These are phyloP conservation scores for Odiellus spinosus DNA, from an alignment of 2,888 invertebrate species.

Conservation along the genomic window DNA sequence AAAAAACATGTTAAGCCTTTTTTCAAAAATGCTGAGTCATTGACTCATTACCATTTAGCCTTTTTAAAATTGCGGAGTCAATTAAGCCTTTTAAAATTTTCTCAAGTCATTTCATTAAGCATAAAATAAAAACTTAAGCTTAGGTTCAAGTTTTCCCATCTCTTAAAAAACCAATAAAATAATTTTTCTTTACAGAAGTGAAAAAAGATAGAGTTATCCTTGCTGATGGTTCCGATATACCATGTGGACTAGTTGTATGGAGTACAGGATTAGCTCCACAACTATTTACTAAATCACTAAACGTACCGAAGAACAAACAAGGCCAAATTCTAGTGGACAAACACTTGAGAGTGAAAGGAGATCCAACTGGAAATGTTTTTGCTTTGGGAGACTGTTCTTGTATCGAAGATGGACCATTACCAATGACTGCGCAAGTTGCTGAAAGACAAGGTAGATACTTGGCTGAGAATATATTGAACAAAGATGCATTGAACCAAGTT, in stretches of 20 bases:
- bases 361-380: slow-evolving; percentile 24
- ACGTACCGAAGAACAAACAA: slow-evolving; percentile 26
- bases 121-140: too few relatives aligned
- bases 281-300: slow-evolving; percentile 24
- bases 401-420: slow-evolving; percentile 26
- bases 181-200: slow-evolving; percentile 22
- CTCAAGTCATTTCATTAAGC: too few relatives aligned
- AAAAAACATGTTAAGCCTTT: too few relatives aligned
- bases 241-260: slow-evolving; percentile 33
- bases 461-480: slow-evolving; percentile 24
- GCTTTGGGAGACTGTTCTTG: slow-evolving; percentile 33
- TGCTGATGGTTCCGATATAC: slow-evolving; percentile 25
- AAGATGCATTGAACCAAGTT: not conserved
- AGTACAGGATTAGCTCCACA: slow-evolving; percentile 32
- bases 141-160: too few relatives aligned
- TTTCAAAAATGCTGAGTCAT: too few relatives aligned
- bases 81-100: too few relatives aligned
- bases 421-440: slow-evolving; percentile 34
- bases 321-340: slow-evolving; percentile 30
- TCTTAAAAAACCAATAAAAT: too few relatives aligned
- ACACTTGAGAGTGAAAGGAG: slow-evolving; percentile 25
- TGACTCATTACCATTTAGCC: too few relatives aligned
- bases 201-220: slow-evolving; percentile 24
- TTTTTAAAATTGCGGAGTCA: too few relatives aligned
- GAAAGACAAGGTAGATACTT: slow-evolving; percentile 31